Conservation (phyloP, 1,140 invertebrate species). For the Bombus soroeensis region DNA sequence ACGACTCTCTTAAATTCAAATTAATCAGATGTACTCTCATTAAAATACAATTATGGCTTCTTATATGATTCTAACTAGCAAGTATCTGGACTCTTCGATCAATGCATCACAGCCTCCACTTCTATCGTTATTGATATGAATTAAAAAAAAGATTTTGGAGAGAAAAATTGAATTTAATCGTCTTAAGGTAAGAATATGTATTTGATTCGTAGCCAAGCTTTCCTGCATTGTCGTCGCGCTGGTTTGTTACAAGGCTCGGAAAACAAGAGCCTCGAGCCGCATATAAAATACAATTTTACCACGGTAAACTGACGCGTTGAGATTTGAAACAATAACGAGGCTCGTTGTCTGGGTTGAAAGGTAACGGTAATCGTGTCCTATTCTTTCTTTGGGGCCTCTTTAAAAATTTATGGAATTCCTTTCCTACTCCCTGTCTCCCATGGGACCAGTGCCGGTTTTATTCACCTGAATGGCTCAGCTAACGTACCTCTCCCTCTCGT, state of each 20-base stretch:
- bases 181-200: neutral
- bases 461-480: conserved; percentile 39
- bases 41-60: conserved; percentile 1
- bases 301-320: conserved; percentile 12
- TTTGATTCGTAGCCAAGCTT: no score
- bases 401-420: conserved; percentile 55
- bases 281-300: conserved; percentile 20
- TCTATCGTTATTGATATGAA: neutral
- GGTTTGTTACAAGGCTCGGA: neutral
- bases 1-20: conserved; percentile 11
- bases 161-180: neutral
- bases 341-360: conserved; percentile 27
- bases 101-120: no score
- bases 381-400: conserved; percentile 35
- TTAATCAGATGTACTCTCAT: neutral
- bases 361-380: conserved; percentile 36
- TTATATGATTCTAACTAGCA: neutral
- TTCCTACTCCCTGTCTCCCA: conserved; percentile 28
- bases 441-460: conserved; percentile 41
- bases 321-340: conserved; percentile 50
- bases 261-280: neutral
- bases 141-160: neutral
- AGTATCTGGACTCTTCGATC: neutral
- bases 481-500: neutral
- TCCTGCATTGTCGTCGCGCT: no score